Base-by-base conservation (phyloP, 2,888 invertebrate species). In the Nebria brevicollis region DNA sequence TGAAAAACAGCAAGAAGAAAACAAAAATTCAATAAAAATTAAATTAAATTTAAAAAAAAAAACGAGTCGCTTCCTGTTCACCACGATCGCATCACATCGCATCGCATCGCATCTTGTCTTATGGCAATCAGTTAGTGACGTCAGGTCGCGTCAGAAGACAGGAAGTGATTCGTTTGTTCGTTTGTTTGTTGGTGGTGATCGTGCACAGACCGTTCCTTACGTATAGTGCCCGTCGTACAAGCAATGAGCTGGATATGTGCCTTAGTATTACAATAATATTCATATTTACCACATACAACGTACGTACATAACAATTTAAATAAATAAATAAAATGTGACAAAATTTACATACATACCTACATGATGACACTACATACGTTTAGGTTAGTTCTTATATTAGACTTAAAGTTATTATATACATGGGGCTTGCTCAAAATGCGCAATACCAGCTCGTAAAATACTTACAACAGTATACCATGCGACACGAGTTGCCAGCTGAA, bases 251-350 rank as follows among this genome's bases (percentile, higher is more conserved):
- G 89, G 89, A 88, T 89, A 88, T 88, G 89, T 89, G 89, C 89
- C 89, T 89, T 89, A 89, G 89, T 89, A 89, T 89, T 88, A 89
- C 89, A 89, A 89, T 89, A 89, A 89, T 89, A 88, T 88, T 88
- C 76, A 81, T 81, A 81, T 81, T 75, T 75, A 75, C 65, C 42
- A 75, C 75, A 65, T 75, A 75, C 75, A 73, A 73, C 43, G 43
- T 41, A 73, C 65, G 74, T 66, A 79, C 75, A 75, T 80, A 80
- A 25, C 75, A 34, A 75, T 75, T 75, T 80, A 80, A 75, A 80
- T 72, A 34, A n/a, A 73, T 41, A 54, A 54, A 54, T 34, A 54
- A 54, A 54, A 54, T 54, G 54, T 54, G 54, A 54, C 54, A 54
- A 54, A 54, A 54, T 54, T 54, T 54, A 80, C 75, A 74, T 75